Conservation (phyloP, 2,888 invertebrate genomes). For the Asteroscopus sphinx region DNA sequence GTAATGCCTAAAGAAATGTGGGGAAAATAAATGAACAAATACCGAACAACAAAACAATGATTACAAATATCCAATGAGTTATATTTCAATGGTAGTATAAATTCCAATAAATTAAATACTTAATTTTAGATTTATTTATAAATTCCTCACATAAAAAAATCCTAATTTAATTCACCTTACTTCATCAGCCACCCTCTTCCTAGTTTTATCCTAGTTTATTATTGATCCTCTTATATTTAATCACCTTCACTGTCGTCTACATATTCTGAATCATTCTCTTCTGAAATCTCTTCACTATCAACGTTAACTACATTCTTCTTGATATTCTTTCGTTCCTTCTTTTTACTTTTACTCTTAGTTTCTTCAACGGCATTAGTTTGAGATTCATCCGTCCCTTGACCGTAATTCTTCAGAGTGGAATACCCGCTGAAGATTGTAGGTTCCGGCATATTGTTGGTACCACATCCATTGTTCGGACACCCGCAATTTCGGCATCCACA, state of each 20-base stretch:
- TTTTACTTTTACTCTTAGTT: conserved; percentile 22
- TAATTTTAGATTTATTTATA: conserved; percentile 19
- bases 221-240: conserved; percentile 10
- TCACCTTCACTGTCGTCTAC: conserved; percentile 58
- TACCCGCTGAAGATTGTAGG: conserved; percentile 65
- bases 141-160: conserved; percentile 23
- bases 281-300: conserved; percentile 62
- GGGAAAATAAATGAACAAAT: background rate
- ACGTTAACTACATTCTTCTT: conserved; percentile 45
- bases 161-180: conserved; percentile 9
- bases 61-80: conserved; percentile 8
- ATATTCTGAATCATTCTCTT: conserved; percentile 63
- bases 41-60: conserved; percentile 16
- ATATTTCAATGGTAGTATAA: conserved; percentile 15
- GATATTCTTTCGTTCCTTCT: conserved; percentile 31
- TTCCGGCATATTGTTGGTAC: conserved; percentile 43
- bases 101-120: conserved; percentile 42
- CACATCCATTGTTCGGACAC: conserved; percentile 46
- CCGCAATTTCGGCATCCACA: conserved; percentile 68
- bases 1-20: background rate
- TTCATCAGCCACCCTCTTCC: too few species aligned
- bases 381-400: conserved; percentile 26
- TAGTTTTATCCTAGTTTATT: background rate
- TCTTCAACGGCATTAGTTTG: conserved; percentile 15
- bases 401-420: conserved; percentile 68